Base-by-base conservation (phyloP, 2,888 invertebrate species). In the Drosophila picticornis region DNA sequence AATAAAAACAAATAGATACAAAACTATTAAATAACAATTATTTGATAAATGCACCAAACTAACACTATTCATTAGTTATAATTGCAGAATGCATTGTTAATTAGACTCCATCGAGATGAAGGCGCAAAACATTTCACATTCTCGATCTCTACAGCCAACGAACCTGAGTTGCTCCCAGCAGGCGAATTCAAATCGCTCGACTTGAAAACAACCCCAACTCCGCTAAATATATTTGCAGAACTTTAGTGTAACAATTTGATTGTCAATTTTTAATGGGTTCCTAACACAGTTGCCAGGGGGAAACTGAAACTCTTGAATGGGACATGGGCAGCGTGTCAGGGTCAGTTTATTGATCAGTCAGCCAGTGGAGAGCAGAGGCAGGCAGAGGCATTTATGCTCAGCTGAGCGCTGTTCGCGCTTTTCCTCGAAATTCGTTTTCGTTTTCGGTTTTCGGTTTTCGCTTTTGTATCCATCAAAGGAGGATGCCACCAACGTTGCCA, bases 401-500 rank as follows among this genome's bases (percentile, higher is more conserved):
- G 61, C 29, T 55, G 22, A 77, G 34, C 53, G 56, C 27, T 81
- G 46, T 5, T 56, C 76, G 83, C 82, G 84, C 60, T 81, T 84
- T 84, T 84, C 84, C 72, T 65, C 88, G 84, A 84, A 84, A 72
- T 86, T 78, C 40, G 46, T 52, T 46, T 46, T 22, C 7, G 46
- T 46, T 50, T 69, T 60, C 64, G 60, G 46, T 46, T 50, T 69
- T 60, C 64, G 60, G 62, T 60, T 56, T 38, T 32, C 56, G 56
- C 13, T 38, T 56, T 56, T 27, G 27, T 38, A 52, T 55, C 66
- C 60, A 52, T 79, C 81, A 81, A 55, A 40, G 43, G 36, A 11
- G 43, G 55, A 77, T 36, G 85, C 85, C 85, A 85, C 85, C 85
- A 85, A 85, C 88, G 85, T 80, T 61, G 83, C 36, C 66, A 51